A percentile compares a stretch with the other conserved stretches of the same genome.
phyloP scores from a whole-genome alignment of 2,797 vertebrate species.

The Thaleichthys pacificus region DNA sequence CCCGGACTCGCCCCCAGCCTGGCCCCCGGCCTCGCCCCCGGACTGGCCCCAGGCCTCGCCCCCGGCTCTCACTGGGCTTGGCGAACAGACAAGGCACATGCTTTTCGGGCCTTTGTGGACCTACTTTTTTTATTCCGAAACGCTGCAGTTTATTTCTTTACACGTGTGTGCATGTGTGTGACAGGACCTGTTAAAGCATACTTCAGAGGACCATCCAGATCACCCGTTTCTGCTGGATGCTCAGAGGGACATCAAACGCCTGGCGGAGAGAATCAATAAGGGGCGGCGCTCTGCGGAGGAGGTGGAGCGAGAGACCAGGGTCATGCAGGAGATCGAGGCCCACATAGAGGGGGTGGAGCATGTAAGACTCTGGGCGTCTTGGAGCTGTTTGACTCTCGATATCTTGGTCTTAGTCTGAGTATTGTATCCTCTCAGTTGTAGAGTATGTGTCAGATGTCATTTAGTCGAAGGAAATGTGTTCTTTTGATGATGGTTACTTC shows the following conservation, averaged over 20 bases:
- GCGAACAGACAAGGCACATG: background rate
- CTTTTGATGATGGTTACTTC: background rate
- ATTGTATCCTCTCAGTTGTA: too few relatives aligned
- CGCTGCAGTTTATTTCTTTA: too few relatives aligned
- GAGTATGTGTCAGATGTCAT: background rate
- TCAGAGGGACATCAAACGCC: conserved; percentile 92
- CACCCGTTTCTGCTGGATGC: conserved; percentile 86
- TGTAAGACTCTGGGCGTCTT: conserved; percentile 66
- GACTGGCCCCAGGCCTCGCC: too few relatives aligned
- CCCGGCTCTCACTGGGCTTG: too few relatives aligned
- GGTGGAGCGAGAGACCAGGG: conserved; percentile 88
- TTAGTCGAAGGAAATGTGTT: too few relatives aligned
- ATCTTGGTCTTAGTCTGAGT: too few relatives aligned
- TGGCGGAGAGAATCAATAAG: conserved; percentile 96
- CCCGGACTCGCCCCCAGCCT: too few relatives aligned
- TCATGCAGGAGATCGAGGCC: conserved; percentile 96
- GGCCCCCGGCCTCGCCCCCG: too few relatives aligned
- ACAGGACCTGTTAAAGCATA: conserved; percentile 97
- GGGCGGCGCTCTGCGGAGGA: conserved; percentile 93
- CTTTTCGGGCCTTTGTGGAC: background rate
- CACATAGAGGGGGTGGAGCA: conserved; percentile 98
- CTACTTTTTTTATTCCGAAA: too few relatives aligned
- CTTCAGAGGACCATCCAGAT: conserved; percentile 92
- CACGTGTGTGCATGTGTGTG: conserved; percentile 3
- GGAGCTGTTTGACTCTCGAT: background rate